phyloP scores from a whole-genome alignment of 2,888 invertebrate genomes.

The Xanthorhoe spadicearia region DNA sequence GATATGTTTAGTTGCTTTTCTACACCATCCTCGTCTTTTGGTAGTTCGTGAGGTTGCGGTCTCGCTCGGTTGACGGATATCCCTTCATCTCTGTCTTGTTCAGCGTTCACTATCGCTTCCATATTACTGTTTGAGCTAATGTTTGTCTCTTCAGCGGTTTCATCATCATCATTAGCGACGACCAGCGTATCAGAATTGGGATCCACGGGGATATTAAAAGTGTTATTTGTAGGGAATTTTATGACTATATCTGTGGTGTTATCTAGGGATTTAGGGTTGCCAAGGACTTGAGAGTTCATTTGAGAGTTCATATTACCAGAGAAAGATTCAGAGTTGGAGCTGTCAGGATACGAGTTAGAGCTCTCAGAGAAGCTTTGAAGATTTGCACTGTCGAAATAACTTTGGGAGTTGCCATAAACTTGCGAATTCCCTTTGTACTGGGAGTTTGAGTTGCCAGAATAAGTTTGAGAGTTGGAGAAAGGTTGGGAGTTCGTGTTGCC shows the following conservation, averaged over 20 bases:
- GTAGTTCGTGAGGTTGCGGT: slow-evolving; percentile 56
- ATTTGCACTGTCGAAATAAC: slow-evolving; percentile 14
- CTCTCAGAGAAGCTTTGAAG: slow-evolving; percentile 9
- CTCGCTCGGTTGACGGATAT: slow-evolving; percentile 63
- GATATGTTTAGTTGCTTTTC: slow-evolving; percentile 77
- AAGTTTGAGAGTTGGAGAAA: slow-evolving; percentile 23
- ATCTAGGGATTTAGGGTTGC: slow-evolving; percentile 17
- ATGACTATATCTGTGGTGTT: slow-evolving; percentile 57
- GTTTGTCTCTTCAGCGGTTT: slow-evolving; percentile 63
- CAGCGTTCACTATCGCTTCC: slow-evolving; percentile 72
- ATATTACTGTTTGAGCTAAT: slow-evolving; percentile 69
- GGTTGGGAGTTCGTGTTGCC: slow-evolving; percentile 32
- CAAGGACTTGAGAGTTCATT: background rate
- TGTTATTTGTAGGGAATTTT: slow-evolving; percentile 65
- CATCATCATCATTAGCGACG: slow-evolving; percentile 67
- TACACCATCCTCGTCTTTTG: slow-evolving; percentile 60
- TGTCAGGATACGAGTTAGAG: slow-evolving; percentile 2
- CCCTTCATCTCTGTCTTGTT: slow-evolving; percentile 72
- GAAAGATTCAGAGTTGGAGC: slow-evolving; percentile 12
- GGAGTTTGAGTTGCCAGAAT: slow-evolving; percentile 20
- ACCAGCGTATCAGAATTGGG: slow-evolving; percentile 74
- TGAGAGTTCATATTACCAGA: slow-evolving; percentile 8
- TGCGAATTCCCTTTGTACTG: slow-evolving; percentile 19
- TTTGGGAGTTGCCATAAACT: slow-evolving; percentile 5
- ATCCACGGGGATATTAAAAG: slow-evolving; percentile 72